phyloP scores from a whole-genome alignment of 1,140 invertebrate species.

The Caenorhabditis inopinata region DNA sequence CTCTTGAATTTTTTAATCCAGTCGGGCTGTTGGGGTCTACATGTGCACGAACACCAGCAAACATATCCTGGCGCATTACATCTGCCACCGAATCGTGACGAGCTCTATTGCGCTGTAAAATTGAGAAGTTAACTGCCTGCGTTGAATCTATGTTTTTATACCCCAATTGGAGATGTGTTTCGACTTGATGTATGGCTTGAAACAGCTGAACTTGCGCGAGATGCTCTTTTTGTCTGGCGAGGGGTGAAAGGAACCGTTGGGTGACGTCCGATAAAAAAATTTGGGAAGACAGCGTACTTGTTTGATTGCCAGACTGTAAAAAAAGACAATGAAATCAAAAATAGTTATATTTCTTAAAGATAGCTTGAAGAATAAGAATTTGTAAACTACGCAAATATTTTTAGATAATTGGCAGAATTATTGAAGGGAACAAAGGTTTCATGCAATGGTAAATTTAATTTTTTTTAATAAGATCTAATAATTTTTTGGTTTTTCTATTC shows the following conservation, averaged over 20 bases:
- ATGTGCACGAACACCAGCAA: background rate
- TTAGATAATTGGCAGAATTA: too few relatives aligned
- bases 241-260: conserved; percentile 13
- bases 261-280: conserved; percentile 10
- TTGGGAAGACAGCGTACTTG: background rate
- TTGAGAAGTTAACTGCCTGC: background rate
- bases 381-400: too few relatives aligned
- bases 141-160: background rate
- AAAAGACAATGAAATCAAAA: too few relatives aligned
- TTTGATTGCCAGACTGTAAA: background rate
- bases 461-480: too few relatives aligned
- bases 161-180: conserved; percentile 11
- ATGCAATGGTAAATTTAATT: too few relatives aligned
- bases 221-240: conserved; percentile 8
- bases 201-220: background rate
- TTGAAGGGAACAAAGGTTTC: too few relatives aligned
- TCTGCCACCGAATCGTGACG: conserved; percentile 10
- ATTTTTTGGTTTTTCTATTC: too few relatives aligned
- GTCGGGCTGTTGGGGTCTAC: background rate
- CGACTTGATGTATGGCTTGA: background rate
- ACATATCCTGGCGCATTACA: conserved; percentile 17
- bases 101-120: background rate
- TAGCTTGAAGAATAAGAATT: too few relatives aligned
- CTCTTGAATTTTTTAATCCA: background rate
- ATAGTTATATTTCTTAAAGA: too few relatives aligned